These are phyloP conservation scores for Cylas formicarius DNA, from an alignment of 1,140 invertebrate genomes.

Conservation along the genomic window DNA sequence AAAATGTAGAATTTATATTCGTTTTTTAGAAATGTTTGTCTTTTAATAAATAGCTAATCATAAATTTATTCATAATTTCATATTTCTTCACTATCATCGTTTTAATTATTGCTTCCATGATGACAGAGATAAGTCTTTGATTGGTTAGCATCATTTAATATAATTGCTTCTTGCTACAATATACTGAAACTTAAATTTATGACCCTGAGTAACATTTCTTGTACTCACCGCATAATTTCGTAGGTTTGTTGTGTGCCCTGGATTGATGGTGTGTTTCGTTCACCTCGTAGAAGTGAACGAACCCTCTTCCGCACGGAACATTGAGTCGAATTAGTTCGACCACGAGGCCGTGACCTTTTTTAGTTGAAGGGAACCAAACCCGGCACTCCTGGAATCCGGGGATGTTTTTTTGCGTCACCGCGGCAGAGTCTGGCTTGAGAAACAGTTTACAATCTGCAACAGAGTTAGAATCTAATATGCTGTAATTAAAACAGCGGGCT, in stretches of 20 bases:
- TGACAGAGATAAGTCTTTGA: too few relatives aligned
- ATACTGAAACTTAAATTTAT: too few relatives aligned
- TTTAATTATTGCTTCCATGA: too few relatives aligned
- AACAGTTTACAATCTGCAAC: conserved; percentile 41
- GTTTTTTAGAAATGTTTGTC: too few relatives aligned
- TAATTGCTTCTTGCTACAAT: too few relatives aligned
- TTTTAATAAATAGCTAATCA: too few relatives aligned
- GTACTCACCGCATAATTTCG: conserved; percentile 21
- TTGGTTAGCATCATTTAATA: too few relatives aligned
- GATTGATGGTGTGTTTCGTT: conserved; percentile 28
- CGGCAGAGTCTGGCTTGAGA: conserved; percentile 30
- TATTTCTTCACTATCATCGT: too few relatives aligned
- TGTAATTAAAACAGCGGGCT: too few relatives aligned
- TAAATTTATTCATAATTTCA: too few relatives aligned
- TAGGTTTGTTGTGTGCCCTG: not conserved
- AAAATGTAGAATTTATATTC: too few relatives aligned
- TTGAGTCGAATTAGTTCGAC: conserved; percentile 54
- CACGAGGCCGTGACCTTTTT: conserved; percentile 45
- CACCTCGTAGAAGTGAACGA: conserved; percentile 45
- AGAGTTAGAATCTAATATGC: conserved; percentile 1
- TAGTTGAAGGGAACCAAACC: conserved; percentile 41
- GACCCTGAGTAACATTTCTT: too few relatives aligned
- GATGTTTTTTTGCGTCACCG: conserved; percentile 34
- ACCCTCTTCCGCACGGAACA: conserved; percentile 53
- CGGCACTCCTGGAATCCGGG: conserved; percentile 38